phyloP scores from a whole-genome alignment of 2,113 vertebrate species.

The Thunnus maccoyii region DNA sequence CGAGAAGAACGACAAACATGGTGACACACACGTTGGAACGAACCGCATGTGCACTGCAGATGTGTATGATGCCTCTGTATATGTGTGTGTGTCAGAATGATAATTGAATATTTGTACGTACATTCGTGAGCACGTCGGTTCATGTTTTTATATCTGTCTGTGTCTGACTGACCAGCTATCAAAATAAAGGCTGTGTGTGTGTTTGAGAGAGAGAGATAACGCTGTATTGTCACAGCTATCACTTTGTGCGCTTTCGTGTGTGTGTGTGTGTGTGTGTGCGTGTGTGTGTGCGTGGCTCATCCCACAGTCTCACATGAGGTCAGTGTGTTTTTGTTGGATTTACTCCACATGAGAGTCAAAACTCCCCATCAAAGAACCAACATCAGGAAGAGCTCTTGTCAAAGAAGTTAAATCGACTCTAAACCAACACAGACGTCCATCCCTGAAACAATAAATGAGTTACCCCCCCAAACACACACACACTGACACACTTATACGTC shows the following conservation, averaged over 20 bases:
- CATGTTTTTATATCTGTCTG: conserved; percentile 21
- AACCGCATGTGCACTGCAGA: background rate
- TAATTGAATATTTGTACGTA: conserved; percentile 10
- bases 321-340: conserved; percentile 66
- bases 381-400: conserved; percentile 45
- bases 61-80: background rate
- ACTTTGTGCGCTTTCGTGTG: conserved; percentile 1
- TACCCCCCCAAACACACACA: background rate
- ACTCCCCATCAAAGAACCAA: conserved; percentile 1
- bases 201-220: conserved; percentile 24
- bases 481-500: background rate
- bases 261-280: conserved; percentile 21
- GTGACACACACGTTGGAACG: background rate
- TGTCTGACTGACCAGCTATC: conserved; percentile 46
- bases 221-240: conserved; percentile 28
- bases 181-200: conserved; percentile 36
- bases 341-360: conserved; percentile 51
- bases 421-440: conserved; percentile 6
- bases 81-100: conserved; percentile 8
- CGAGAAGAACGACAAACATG: background rate
- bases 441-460: conserved; percentile 32
- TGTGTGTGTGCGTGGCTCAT: background rate
- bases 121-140: background rate
- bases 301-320: conserved; percentile 55
- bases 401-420: conserved; percentile 20